Conservation (phyloP, 2,113 vertebrate species). For the Leucosticte australis region DNA sequence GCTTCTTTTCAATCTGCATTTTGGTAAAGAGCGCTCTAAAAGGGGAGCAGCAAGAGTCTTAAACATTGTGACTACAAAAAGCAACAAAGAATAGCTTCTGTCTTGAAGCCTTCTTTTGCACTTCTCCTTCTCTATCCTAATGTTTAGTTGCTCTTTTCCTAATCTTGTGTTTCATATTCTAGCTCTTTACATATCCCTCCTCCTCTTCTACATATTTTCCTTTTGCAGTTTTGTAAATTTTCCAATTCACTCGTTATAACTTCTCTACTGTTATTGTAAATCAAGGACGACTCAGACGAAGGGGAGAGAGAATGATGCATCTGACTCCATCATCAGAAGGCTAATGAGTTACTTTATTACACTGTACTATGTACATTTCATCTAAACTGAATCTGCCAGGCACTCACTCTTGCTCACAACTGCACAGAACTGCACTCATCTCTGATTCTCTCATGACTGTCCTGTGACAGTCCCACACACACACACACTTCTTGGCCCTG, state of each 20-base stretch:
- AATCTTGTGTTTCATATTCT: not conserved
- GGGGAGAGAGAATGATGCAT: no score
- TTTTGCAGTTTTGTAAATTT: not conserved
- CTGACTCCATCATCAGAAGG: no score
- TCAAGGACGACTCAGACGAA: no score
- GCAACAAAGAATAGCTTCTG: not conserved
- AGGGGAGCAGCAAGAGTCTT: not conserved
- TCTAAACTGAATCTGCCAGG: no score
- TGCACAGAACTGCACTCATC: no score
- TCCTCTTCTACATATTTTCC: not conserved
- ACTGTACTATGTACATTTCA: no score
- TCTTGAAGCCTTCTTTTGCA: not conserved
- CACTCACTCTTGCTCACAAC: no score
- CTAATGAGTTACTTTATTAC: no score
- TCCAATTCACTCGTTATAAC: not conserved
- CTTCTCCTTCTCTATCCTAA: not conserved
- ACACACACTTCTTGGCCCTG: no score
- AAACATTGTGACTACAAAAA: not conserved
- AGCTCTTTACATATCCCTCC: not conserved
- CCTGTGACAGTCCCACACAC: no score
- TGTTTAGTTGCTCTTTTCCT: not conserved
- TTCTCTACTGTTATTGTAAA: not conserved
- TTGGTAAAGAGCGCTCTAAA: fast-evolving
- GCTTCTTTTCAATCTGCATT: not conserved
- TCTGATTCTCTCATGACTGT: no score